A percentile compares a stretch with the other conserved stretches of the same genome.
Conservation (phyloP, 2,888 invertebrate species). For the Serrognathus titanus region DNA sequence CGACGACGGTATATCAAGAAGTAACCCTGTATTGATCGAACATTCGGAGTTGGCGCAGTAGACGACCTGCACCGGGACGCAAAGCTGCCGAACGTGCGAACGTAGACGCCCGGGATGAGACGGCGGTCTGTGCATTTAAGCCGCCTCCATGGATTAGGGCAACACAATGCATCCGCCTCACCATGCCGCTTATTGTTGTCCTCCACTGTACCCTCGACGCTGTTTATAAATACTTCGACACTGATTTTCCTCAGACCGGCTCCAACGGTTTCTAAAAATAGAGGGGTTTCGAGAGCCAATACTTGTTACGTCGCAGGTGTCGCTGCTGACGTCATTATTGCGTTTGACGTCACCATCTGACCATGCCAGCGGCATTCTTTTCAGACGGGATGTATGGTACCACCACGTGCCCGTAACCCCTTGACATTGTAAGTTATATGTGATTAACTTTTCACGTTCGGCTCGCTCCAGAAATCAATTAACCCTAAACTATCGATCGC, state of each 20-base stretch:
- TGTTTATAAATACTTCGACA: not conserved
- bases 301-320: slow-evolving; percentile 17
- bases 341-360: slow-evolving; percentile 14
- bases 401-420: no score
- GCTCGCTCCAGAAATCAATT: no score
- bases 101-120: slow-evolving; percentile 20
- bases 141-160: not conserved
- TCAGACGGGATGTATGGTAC: not conserved
- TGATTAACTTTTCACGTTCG: no score
- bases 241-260: not conserved
- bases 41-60: slow-evolving; percentile 27
- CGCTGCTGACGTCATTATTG: slow-evolving; percentile 10
- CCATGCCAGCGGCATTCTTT: not conserved
- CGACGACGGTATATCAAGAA: slow-evolving; percentile 20
- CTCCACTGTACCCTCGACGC: not conserved
- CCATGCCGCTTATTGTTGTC: not conserved
- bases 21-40: slow-evolving; percentile 31
- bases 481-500: no score
- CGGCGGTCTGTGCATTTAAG: slow-evolving; percentile 5
- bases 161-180: no score
- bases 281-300: slow-evolving; percentile 16
- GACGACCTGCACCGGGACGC: slow-evolving; percentile 23
- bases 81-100: slow-evolving; percentile 17
- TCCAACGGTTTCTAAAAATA: slow-evolving; percentile 11
- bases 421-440: no score